These are phyloP conservation scores for Danio kyathit DNA, from an alignment of 2,797 vertebrate species.

Conservation along the genomic window DNA sequence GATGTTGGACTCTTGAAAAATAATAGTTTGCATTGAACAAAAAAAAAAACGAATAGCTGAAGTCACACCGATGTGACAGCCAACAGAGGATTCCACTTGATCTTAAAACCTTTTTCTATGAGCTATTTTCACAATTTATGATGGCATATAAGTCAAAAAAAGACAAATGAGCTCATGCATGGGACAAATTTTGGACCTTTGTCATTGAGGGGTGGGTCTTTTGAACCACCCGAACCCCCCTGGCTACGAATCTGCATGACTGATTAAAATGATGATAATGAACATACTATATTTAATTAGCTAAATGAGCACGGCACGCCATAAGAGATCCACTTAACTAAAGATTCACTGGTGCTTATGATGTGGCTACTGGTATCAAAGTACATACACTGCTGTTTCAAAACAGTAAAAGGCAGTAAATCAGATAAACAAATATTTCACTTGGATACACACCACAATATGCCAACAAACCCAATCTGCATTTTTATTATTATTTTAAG, in stretches of 20 bases:
- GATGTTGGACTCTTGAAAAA: no score
- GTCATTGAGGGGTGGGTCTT: no score
- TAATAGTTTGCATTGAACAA: no score
- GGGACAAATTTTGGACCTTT: no score
- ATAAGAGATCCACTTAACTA: neutral
- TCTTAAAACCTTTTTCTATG: no score
- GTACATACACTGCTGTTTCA: conserved; percentile 10
- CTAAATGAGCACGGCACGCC: neutral
- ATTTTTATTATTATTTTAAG: neutral
- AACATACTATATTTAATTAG: neutral
- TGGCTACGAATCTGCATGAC: neutral
- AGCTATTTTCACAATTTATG: no score
- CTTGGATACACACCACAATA: neutral
- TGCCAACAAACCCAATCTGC: neutral
- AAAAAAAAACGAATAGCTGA: no score
- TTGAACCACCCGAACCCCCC: no score
- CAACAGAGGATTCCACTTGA: no score
- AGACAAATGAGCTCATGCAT: no score
- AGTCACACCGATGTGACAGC: no score
- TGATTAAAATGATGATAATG: neutral
- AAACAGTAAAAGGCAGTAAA: neutral
- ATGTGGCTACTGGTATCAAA: conserved; percentile 26
- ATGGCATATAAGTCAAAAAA: no score
- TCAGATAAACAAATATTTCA: conserved; percentile 17
- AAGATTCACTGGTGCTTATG: neutral